Evolutionary conservation across 2,888 invertebrate species (phyloP), one percentile per base, ranked within the genome.

Genomic region (Graphium colonna): DNA sequence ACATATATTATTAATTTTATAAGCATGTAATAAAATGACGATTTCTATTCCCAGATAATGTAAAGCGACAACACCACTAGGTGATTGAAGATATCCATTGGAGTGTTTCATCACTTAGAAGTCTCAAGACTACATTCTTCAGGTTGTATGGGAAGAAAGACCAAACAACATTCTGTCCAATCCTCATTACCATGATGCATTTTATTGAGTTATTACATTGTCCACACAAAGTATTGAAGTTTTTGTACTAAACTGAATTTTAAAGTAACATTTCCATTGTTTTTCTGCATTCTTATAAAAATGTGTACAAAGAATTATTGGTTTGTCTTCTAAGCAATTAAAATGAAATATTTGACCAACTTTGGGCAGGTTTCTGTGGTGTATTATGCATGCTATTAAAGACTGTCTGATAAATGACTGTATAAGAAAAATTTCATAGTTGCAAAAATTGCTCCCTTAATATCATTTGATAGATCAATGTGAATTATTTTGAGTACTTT

Each of bases 41-140:
- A n/a, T 31, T 7, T 49, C 18, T 38, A 9, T 44, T 53, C 45
- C n/a, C 54, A 54, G 54, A 45, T 54, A 54, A 54, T 16, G 21
- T 21, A 33, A 39, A 44, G 9, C 33, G 13, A 17, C n/a, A 31
- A 48, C 21, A 31, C 18, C 40, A 21, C 15, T 39, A 4, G 44
- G 43, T 26, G 43, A 44, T 38, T 28, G 48, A 44, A 44, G 16
- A 12, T 40, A 33, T 21, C 44, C 44, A 40, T 48, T 39, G 42
- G 15, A 53, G 28, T 38, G 36, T 53, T 40, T 48, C 44, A 40
- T 40, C 16, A 33, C 33, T 44, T 26, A 45, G 13, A 13, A 21
- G n/a, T 51, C 38, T 9, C n/a, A 45, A 36, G 40, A 53, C 39
- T 31, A 36, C 33, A 21, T 45, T 12, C 21, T 53, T 12, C 10